Evolutionary conservation across 2,888 invertebrate species (phyloP), one percentile per base, ranked within the genome.

Genomic region (Drosophila acutilabella): DNA sequence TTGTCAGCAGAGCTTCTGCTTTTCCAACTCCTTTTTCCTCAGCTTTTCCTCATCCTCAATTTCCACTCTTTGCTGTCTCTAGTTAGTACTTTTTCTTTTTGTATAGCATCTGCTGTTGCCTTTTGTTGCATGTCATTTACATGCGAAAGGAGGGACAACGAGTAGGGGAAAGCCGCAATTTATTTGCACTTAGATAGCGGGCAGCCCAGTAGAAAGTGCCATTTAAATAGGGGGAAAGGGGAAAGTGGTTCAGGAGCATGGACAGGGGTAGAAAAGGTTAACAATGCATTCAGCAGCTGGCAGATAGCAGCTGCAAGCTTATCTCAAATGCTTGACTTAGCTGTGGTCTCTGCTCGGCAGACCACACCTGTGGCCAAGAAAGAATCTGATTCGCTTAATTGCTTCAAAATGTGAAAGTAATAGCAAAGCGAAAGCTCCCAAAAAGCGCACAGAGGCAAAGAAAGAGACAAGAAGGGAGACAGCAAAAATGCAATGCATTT

Each of bases 71-170:
- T 66, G 20, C 41, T 68, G 50, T 16, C 61, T 40, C 47, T 41
- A 50, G 70, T 54, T 64, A 40, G 52, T 64, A 36, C 52, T 53
- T 64, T 64, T 57, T 64, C 45, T 77, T 30, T 30, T 30, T 30
- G 30, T 30, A 58, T 30, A 69, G 58, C 75, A 72, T 58, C 66
- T 78, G 61, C 30, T 69, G 67, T 68, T 81, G 69, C 81, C 81
- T 67, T 88, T 81, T 82, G 81, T 82, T 85, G 83, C 88, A 88
- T 81, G 85, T 84, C 85, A 85, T 85, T 85, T 85, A 71, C 85
- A 78, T 74, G 60, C 45, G 33, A 45, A 42, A 30, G 33, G 18
- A 44, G 16, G 44, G 45, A 30, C 40, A 50, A 47, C 59, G 33
- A 62, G 78, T 64, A 65, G 78, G 69, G 71, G 30, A 30, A 74